Percentiles rank a stretch among this genome's conserved stretches.
phyloP scores from a whole-genome alignment of 1,140 invertebrate species.

The Zaprionus davidi region DNA sequence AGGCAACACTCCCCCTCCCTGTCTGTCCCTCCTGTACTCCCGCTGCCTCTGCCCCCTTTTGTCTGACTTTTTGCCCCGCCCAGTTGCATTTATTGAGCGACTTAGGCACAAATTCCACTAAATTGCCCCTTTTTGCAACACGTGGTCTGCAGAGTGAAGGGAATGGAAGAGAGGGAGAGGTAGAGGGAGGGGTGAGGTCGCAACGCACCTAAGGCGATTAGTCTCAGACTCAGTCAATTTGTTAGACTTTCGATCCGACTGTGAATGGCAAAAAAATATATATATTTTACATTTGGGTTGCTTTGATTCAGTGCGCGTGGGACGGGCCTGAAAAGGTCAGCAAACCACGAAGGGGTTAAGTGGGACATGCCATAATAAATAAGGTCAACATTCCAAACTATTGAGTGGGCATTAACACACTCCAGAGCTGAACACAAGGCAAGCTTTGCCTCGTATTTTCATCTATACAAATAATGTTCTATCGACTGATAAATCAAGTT shows the following conservation, averaged over 20 bases:
- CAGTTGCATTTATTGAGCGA: constrained; percentile 47
- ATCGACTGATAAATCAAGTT: constrained; percentile 14
- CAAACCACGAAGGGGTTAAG: neutral
- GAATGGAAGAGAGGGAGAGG: neutral
- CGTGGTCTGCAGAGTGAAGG: constrained; percentile 7
- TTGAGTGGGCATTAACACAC: neutral
- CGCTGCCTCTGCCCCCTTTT: neutral
- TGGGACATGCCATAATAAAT: neutral
- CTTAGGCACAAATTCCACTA: constrained; percentile 39
- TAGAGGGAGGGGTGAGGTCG: neutral
- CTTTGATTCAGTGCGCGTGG: constrained; percentile 29
- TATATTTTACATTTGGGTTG: constrained; percentile 30
- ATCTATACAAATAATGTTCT: neutral
- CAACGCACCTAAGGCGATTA: constrained; percentile 53
- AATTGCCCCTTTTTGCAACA: constrained; percentile 14
- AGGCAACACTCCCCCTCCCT: neutral
- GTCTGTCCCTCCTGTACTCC: too few species aligned
- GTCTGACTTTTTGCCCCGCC: constrained; percentile 19
- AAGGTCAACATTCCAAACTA: neutral
- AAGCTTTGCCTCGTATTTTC: neutral
- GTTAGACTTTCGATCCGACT: constrained; percentile 33
- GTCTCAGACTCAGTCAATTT: constrained; percentile 51
- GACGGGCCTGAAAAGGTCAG: constrained; percentile 9
- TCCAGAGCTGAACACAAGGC: neutral
- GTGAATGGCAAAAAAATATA: constrained; percentile 20